phyloP scores from a whole-genome alignment of 2,797 vertebrate genomes.

The Argya squamiceps region DNA sequence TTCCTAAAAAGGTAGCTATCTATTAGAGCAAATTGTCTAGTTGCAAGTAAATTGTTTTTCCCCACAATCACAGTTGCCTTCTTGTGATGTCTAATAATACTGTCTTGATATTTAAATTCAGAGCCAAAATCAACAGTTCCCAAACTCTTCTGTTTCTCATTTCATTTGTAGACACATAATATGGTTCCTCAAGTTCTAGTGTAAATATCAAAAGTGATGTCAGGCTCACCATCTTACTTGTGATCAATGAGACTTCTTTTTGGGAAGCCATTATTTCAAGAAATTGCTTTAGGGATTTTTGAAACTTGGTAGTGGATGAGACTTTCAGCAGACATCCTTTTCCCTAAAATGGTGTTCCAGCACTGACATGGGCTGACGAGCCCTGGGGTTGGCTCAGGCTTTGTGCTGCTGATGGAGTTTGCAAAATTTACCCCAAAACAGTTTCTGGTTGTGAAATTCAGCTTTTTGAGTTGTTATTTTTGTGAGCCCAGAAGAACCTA shows the following conservation, averaged over 20 bases:
- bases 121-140: neutral
- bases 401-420: neutral
- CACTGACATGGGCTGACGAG: rapidly evolving
- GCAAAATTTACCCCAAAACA: neutral
- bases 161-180: neutral
- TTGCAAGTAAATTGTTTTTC: neutral
- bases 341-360: neutral
- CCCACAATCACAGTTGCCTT: neutral
- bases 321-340: neutral
- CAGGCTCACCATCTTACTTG: neutral
- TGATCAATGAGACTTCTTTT: neutral
- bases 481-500: neutral
- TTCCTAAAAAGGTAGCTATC: neutral
- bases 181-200: neutral
- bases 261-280: neutral
- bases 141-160: neutral
- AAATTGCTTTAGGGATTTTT: neutral
- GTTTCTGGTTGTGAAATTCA: neutral
- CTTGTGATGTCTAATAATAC: neutral
- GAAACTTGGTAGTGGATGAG: neutral
- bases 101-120: neutral
- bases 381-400: neutral
- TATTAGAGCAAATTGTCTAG: neutral
- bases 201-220: neutral
- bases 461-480: neutral